These are phyloP conservation scores for Fratercula arctica DNA, from an alignment of 2,797 vertebrate genomes.

Conservation along the genomic window DNA sequence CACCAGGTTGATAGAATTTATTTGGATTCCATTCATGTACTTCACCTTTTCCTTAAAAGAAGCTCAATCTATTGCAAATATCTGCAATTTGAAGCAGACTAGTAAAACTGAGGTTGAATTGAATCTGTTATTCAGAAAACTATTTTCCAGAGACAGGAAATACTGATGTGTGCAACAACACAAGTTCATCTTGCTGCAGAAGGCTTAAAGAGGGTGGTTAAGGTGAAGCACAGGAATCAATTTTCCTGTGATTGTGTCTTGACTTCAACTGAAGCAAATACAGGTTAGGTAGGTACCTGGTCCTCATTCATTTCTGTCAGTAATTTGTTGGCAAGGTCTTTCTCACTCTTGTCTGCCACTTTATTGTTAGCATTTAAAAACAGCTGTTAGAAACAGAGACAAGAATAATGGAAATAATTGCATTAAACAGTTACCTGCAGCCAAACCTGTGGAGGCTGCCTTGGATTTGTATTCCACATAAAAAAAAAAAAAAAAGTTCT, in stretches of 20 bases:
- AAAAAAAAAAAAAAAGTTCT: background rate
- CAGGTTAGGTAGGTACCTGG: conserved; percentile 88
- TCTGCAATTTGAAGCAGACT: background rate
- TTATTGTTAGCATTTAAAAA: conserved; percentile 96
- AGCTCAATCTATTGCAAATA: background rate
- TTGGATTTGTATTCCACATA: conserved; percentile 42
- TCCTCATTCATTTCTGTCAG: conserved; percentile 98
- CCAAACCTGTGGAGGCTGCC: conserved; percentile 28
- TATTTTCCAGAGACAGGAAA: background rate
- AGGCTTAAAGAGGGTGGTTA: conserved; percentile 9
- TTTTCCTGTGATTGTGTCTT: conserved; percentile 69
- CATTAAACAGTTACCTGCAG: conserved; percentile 74
- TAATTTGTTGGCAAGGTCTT: conserved; percentile 99
- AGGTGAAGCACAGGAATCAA: conserved; percentile 78
- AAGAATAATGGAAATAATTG: conserved; percentile 81
- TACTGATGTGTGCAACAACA: background rate
- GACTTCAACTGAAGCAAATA: conserved; percentile 73
- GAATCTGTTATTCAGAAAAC: background rate
- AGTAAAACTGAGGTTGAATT: background rate
- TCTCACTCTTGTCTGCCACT: conserved; percentile 98
- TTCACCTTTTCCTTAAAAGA: conserved; percentile 71
- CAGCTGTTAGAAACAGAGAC: conserved; percentile 90
- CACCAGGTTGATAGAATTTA: conserved; percentile 56
- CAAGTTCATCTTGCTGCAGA: background rate
- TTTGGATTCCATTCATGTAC: conserved; percentile 74